Conservation (phyloP, 2,113 vertebrate genomes). For the Craseonycteris thonglongyai region DNA sequence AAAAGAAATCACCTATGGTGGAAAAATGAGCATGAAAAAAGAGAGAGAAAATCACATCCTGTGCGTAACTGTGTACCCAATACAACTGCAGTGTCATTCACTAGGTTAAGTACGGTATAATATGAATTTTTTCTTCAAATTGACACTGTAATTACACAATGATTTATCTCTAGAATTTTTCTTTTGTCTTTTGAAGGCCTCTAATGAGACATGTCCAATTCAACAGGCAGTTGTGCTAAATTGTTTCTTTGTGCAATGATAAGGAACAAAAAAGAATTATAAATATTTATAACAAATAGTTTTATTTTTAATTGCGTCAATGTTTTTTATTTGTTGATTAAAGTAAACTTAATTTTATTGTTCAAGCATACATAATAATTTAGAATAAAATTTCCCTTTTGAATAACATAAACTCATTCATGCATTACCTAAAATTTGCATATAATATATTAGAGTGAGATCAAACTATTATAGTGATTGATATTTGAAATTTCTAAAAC, state of each 20-base stretch:
- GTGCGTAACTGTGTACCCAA: neutral
- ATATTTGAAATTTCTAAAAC: neutral
- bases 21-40: neutral
- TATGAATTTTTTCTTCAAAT: too few relatives aligned
- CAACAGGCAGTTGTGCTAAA: neutral
- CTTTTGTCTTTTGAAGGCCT: conserved; percentile 5
- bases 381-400: neutral
- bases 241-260: conserved; percentile 7
- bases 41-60: neutral
- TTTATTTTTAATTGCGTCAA: conserved; percentile 22
- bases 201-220: neutral
- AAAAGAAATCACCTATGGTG: neutral
- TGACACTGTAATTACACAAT: neutral
- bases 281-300: neutral
- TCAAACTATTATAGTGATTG: neutral
- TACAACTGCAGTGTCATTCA: neutral
- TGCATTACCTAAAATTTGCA: neutral
- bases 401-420: neutral
- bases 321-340: neutral
- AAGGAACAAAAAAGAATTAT: neutral
- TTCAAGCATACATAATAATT: neutral
- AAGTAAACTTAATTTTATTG: neutral
- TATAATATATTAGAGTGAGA: neutral
- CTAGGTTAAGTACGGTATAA: neutral
- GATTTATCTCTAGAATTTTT: neutral